Evolutionary conservation across 2,113 vertebrate species (phyloP).

Genomic region (Austrofundulus limnaeus): DNA sequence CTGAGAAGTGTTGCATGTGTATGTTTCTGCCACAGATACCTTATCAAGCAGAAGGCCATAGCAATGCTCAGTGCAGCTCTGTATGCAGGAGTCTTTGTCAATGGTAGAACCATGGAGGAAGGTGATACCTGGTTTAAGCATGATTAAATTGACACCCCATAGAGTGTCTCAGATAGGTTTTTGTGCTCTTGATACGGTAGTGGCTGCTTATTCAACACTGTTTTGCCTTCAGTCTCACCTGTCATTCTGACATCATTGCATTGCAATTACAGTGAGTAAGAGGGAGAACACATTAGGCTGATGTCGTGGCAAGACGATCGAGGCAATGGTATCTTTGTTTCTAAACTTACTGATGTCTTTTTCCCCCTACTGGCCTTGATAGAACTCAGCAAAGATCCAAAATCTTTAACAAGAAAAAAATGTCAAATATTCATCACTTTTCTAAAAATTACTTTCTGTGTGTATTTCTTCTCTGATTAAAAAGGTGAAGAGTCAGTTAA

Average conservation of each 20-base stretch:
- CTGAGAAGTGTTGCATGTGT: conserved; percentile 29
- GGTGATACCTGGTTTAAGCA: conserved; percentile 75
- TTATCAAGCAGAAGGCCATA: conserved; percentile 52
- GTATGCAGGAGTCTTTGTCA: conserved; percentile 71
- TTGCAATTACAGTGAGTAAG: conserved; percentile 77
- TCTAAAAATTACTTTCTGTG: no score
- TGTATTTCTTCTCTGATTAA: no score
- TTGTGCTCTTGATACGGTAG: conserved; percentile 68
- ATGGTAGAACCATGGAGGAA: conserved; percentile 73
- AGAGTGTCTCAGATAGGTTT: conserved; percentile 76
- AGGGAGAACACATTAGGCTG: conserved; percentile 45
- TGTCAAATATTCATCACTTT: no score
- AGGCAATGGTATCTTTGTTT: conserved; percentile 40
- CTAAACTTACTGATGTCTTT: conserved; percentile 3
- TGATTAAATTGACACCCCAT: conserved; percentile 82
- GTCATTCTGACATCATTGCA: conserved; percentile 73
- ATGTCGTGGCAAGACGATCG: conserved; percentile 31
- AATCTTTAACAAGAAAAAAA: not conserved
- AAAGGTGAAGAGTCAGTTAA: no score
- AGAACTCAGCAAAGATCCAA: not conserved
- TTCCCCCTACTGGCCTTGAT: conserved; percentile 9
- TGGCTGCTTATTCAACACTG: conserved; percentile 75
- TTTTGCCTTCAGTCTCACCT: conserved; percentile 72
- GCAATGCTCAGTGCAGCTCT: conserved; percentile 48
- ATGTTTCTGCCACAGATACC: conserved; percentile 62